phyloP scores from a whole-genome alignment of 2,113 vertebrate genomes.

The Agelaius phoeniceus region DNA sequence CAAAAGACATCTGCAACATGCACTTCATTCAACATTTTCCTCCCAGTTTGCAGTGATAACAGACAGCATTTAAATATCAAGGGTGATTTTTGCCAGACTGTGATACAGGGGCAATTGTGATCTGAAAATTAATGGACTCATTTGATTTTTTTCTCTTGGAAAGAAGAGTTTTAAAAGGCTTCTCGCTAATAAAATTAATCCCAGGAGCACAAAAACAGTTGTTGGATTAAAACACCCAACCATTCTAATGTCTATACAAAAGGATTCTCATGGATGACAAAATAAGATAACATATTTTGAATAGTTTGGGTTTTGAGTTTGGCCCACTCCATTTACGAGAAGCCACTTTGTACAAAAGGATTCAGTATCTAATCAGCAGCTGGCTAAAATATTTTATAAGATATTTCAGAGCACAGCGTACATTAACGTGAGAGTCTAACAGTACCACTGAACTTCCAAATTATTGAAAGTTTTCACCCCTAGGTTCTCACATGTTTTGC shows the following conservation, averaged over 20 bases:
- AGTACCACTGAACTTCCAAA: neutral
- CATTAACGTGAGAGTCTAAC: accelerated
- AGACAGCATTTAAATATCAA: neutral
- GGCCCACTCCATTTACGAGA: neutral
- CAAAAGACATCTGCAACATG: neutral
- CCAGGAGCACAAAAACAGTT: neutral
- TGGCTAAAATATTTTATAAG: neutral
- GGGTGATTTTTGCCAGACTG: neutral
- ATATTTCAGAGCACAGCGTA: neutral
- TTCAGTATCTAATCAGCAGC: neutral
- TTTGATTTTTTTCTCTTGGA: neutral
- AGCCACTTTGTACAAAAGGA: neutral
- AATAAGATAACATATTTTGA: neutral
- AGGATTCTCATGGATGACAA: neutral
- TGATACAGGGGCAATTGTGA: neutral
- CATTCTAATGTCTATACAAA: neutral
- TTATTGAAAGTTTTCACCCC: neutral
- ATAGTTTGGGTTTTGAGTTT: neutral
- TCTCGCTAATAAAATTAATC: neutral
- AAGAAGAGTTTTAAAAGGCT: neutral
- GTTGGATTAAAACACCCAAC: neutral
- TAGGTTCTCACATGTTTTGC: neutral
- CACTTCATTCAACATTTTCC: neutral
- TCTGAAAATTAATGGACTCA: neutral
- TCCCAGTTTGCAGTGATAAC: neutral